Evolutionary conservation across 1,140 invertebrate genomes (phyloP).

Genomic region (Tetragonula clypearis): DNA sequence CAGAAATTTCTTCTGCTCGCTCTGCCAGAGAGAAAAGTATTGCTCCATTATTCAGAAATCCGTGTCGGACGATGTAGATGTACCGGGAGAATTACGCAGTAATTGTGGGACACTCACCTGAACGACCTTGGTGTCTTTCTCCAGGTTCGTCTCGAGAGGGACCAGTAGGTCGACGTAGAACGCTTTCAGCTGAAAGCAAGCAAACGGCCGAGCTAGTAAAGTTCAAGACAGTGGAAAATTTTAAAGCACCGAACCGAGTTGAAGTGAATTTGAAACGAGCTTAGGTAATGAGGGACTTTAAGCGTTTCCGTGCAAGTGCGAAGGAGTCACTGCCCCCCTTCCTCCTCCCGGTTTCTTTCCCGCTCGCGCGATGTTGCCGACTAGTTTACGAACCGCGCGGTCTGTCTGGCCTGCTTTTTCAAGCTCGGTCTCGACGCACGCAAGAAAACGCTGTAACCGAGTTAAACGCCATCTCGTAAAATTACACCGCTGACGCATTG

Average conservation of each 20-base stretch:
- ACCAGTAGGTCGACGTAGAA: slow-evolving; percentile 96
- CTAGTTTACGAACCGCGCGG: neutral
- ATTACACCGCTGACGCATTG: neutral
- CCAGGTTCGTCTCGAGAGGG: slow-evolving; percentile 94
- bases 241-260: slow-evolving; percentile 29
- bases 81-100: neutral
- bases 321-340: neutral
- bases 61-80: neutral
- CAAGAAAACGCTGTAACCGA: neutral
- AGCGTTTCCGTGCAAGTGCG: neutral
- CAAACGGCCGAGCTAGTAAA: slow-evolving; percentile 12
- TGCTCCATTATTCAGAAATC: slow-evolving; percentile 53
- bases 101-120: slow-evolving; percentile 84
- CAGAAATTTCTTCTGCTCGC: slow-evolving; percentile 94
- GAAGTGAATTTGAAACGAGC: slow-evolving; percentile 38
- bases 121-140: slow-evolving; percentile 96
- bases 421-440: neutral
- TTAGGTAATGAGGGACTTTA: slow-evolving; percentile 53
- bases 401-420: slow-evolving; percentile 4
- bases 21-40: slow-evolving; percentile 80
- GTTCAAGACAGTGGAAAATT: slow-evolving; percentile 37
- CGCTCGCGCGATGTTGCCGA: neutral
- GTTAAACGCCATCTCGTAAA: neutral
- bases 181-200: slow-evolving; percentile 89
- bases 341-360: neutral